These are phyloP conservation scores for Eumaeus atala DNA, from an alignment of 1,140 invertebrate genomes.

Conservation along the genomic window DNA sequence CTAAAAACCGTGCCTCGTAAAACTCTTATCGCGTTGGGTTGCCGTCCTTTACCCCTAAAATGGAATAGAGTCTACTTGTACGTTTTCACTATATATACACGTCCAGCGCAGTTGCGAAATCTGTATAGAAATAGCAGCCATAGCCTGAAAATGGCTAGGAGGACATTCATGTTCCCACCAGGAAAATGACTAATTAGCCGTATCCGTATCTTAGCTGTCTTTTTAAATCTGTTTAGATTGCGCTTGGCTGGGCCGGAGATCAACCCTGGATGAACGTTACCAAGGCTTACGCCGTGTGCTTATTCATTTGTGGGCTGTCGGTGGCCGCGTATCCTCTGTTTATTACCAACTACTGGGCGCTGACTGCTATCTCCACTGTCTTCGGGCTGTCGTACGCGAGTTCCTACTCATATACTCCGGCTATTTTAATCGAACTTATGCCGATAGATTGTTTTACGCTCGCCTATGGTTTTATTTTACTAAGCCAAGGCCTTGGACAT, in stretches of 20 bases:
- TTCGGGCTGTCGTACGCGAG: slow-evolving; percentile 91
- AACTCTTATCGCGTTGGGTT: too few relatives aligned
- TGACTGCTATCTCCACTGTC: slow-evolving; percentile 74
- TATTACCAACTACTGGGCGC: slow-evolving; percentile 74
- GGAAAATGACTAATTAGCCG: too few relatives aligned
- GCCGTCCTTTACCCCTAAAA: too few relatives aligned
- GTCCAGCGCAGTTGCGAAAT: too few relatives aligned
- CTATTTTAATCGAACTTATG: slow-evolving; percentile 81
- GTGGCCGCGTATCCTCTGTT: slow-evolving; percentile 80
- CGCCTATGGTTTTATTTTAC: slow-evolving; percentile 89
- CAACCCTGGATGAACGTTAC: slow-evolving; percentile 88
- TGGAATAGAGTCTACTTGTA: too few relatives aligned
- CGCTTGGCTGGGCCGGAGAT: slow-evolving; percentile 91
- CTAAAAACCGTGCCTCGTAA: too few relatives aligned
- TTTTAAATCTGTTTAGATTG: slow-evolving; percentile 74
- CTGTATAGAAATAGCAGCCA: too few relatives aligned
- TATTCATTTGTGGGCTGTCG: slow-evolving; percentile 83
- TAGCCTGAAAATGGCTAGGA: too few relatives aligned
- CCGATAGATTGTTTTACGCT: slow-evolving; percentile 83
- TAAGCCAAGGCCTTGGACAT: slow-evolving; percentile 87
- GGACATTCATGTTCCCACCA: too few relatives aligned
- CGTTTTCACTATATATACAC: too few relatives aligned
- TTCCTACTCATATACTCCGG: slow-evolving; percentile 88
- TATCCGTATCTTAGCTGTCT: too few relatives aligned
- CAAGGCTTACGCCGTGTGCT: slow-evolving; percentile 85